Evolutionary conservation across 2,113 vertebrate genomes (phyloP), one percentile per base, ranked within the genome.

Genomic region (Tragelaphus strepsiceros): DNA sequence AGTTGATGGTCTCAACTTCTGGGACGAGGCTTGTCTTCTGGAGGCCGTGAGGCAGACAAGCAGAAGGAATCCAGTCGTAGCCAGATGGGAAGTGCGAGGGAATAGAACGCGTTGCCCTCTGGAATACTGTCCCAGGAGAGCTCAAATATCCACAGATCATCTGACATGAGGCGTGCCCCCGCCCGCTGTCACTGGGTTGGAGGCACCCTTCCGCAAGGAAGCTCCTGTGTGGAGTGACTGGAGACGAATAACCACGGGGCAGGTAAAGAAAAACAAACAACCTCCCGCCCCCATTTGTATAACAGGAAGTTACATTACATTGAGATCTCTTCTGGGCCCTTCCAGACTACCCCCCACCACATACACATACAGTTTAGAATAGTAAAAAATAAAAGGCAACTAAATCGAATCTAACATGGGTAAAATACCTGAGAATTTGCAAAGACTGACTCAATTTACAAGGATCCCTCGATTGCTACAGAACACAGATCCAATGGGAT

Each of bases 41-140:
- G 5, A 59, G 28, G 67, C 71, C 51, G 2, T 2, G 32, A 96
- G 71, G 54, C 88, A 26, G 62, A 61, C 24, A 67, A 67, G 54
- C 0, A 97, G 54, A 78, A 96, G 39, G 74, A 96, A 98, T 94
- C 80, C 91, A 94, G n/a, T 71, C 51, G 11, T 35, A 17, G 64
- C 91, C 97, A 97, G 93, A 97, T 92, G 88, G 94, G 39, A 96
- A 92, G 62, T 28, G 43, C 0, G 56, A 59, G 64, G 87, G 83
- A 51, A 15, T 11, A 19, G 54, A 74, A 81, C 2, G 6, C 32
- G 51, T n/a, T 53, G 1, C 35, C 30, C 83, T 30, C 67, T 88
- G 67, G 95, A 96, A 96, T 21, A 46, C 21, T 26, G 46, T 67
- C 43, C 14, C 0, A 39, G 13, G 8, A 56, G 35, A 86, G 85